phyloP scores from a whole-genome alignment of 2,113 vertebrate genomes.

The Astur gentilis region DNA sequence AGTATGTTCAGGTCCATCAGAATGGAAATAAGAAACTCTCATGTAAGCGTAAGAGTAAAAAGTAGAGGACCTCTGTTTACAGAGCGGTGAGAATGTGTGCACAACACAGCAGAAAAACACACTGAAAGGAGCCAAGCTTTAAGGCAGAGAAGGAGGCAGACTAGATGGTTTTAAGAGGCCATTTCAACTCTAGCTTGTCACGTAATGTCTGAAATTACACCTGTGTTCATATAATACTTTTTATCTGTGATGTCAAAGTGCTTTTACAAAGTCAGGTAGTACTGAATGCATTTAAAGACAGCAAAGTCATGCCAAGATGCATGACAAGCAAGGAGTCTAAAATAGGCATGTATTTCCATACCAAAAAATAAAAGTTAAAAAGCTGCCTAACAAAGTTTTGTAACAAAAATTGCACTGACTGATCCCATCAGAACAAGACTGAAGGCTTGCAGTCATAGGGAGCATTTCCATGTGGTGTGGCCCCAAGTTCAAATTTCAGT shows the following conservation, averaged over 20 bases:
- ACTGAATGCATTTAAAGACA: background rate
- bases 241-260: background rate
- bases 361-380: background rate
- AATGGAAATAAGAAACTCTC: background rate
- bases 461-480: background rate
- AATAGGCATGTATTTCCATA: background rate
- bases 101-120: background rate
- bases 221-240: background rate
- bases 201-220: background rate
- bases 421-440: background rate
- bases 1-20: background rate
- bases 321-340: background rate
- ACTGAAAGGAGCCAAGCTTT: background rate
- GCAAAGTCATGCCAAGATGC: background rate
- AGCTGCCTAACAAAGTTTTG: background rate
- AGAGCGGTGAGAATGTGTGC: background rate
- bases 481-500: background rate
- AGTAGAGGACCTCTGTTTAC: background rate
- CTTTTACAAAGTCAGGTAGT: background rate
- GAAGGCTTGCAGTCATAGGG: background rate
- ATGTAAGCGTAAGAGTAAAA: background rate
- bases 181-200: background rate
- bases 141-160: background rate
- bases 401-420: background rate
- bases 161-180: background rate